Conservation (phyloP, 2,113 vertebrate genomes). For the Pimephales promelas region DNA sequence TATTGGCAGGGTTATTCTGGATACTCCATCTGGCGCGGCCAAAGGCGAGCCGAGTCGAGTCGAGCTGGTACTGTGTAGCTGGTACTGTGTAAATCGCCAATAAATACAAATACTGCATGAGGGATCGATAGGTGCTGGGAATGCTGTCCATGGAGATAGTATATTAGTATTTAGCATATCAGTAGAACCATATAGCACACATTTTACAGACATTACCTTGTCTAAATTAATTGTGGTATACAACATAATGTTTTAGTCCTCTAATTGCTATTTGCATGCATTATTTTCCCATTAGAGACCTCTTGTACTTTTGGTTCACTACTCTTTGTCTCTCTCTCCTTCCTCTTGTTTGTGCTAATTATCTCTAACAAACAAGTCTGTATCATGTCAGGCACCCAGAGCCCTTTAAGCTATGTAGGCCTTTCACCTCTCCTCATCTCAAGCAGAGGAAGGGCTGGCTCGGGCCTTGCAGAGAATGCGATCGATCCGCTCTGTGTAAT, state of each 20-base stretch:
- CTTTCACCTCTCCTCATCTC: constrained; percentile 53
- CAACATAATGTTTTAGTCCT: constrained; percentile 40
- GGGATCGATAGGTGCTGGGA: too few species aligned
- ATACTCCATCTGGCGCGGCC: too few species aligned
- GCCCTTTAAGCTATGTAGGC: constrained; percentile 61
- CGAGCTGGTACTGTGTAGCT: too few species aligned
- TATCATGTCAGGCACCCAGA: constrained; percentile 62
- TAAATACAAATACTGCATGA: too few species aligned
- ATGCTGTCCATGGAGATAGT: too few species aligned
- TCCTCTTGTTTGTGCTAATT: constrained; percentile 62
- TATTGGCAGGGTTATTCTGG: too few species aligned
- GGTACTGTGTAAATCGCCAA: too few species aligned
- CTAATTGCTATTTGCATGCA: constrained; percentile 49
- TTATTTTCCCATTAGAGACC: not conserved
- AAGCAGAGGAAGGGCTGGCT: constrained; percentile 63
- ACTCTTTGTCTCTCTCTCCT: not conserved
- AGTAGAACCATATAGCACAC: not conserved
- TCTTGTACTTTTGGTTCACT: not conserved
- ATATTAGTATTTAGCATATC: too few species aligned
- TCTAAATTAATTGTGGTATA: not conserved
- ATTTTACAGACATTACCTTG: not conserved
- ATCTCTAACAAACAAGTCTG: constrained; percentile 59
- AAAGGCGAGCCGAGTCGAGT: too few species aligned
- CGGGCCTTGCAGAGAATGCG: constrained; percentile 51
- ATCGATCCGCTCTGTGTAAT: constrained; percentile 75